Percentiles rank a stretch among this genome's conserved stretches.
Conservation (phyloP, 2,888 invertebrate genomes). For the Coecobrya sp. region DNA sequence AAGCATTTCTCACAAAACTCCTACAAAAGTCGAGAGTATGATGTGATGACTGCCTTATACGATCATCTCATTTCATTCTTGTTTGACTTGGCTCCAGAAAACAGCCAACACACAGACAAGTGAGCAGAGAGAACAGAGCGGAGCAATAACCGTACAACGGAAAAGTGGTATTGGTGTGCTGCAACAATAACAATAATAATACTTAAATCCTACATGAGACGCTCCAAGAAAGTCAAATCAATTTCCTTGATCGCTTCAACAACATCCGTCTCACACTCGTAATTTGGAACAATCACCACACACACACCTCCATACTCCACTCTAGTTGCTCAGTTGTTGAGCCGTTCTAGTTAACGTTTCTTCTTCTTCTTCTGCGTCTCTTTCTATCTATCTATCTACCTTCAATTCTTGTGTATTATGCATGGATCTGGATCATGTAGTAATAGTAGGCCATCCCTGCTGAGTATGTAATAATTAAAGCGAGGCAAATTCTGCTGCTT, state of each 20-base stretch:
- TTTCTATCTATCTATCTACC: no score
- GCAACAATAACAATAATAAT: constrained; percentile 71
- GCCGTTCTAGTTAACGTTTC: constrained; percentile 54
- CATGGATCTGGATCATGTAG: constrained; percentile 15
- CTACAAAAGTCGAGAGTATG: constrained; percentile 26
- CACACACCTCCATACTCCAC: constrained; percentile 55
- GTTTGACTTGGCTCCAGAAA: constrained; percentile 72
- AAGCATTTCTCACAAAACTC: not conserved
- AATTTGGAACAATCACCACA: constrained; percentile 71
- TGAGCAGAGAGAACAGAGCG: not conserved
- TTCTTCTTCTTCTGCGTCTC: not conserved
- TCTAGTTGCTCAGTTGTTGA: constrained; percentile 36
- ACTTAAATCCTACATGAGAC: constrained; percentile 75
- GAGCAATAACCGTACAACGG: constrained; percentile 62
- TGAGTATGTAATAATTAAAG: constrained; percentile 3
- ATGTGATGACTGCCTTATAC: constrained; percentile 67
- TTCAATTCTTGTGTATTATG: not conserved
- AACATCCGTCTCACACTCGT: constrained; percentile 75
- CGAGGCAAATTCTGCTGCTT: no score
- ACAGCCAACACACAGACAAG: not conserved
- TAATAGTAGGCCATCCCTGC: not conserved
- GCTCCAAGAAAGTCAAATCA: constrained; percentile 78
- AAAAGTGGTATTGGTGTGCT: constrained; percentile 65
- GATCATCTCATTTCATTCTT: constrained; percentile 66
- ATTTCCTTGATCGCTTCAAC: constrained; percentile 79